These are phyloP conservation scores for Archips crataeganus DNA, from an alignment of 2,888 invertebrate species.

Conservation along the genomic window DNA sequence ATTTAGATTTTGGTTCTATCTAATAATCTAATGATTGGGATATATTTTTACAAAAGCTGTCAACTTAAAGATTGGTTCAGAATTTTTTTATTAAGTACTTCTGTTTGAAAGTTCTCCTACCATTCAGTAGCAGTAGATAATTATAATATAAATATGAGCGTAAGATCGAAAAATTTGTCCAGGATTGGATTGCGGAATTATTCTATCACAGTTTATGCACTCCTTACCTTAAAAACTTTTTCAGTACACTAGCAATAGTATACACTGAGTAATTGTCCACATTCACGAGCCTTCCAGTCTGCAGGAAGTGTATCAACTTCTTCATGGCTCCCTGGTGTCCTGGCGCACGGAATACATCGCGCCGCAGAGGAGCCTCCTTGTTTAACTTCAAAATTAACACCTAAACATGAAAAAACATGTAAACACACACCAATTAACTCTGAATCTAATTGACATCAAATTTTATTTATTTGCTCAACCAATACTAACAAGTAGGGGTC, in stretches of 20 bases:
- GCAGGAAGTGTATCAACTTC: constrained; percentile 95
- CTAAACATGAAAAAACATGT: constrained; percentile 68
- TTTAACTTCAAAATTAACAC: constrained; percentile 96
- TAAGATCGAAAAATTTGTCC: too few relatives aligned
- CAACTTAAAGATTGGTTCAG: too few relatives aligned
- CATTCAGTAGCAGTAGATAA: too few relatives aligned
- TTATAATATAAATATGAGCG: too few relatives aligned
- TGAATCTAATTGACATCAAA: constrained; percentile 32
- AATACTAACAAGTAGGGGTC: constrained; percentile 93
- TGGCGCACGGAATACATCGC: constrained; percentile 97
- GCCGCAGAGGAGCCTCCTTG: constrained; percentile 96
- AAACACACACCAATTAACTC: constrained; percentile 40
- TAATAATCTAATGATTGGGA: neutral
- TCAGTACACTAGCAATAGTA: constrained; percentile 98
- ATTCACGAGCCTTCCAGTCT: constrained; percentile 95
- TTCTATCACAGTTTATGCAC: neutral
- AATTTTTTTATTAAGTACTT: too few relatives aligned
- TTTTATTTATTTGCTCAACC: constrained; percentile 6
- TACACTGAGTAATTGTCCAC: constrained; percentile 98
- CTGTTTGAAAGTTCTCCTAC: too few relatives aligned
- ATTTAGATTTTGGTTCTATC: neutral
- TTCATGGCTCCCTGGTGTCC: constrained; percentile 98
- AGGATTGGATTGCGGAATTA: neutral
- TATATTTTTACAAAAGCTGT: neutral
- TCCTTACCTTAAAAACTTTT: constrained; percentile 93